Conservation (phyloP, 1,140 invertebrate species). For the Bombus sylvicola region DNA sequence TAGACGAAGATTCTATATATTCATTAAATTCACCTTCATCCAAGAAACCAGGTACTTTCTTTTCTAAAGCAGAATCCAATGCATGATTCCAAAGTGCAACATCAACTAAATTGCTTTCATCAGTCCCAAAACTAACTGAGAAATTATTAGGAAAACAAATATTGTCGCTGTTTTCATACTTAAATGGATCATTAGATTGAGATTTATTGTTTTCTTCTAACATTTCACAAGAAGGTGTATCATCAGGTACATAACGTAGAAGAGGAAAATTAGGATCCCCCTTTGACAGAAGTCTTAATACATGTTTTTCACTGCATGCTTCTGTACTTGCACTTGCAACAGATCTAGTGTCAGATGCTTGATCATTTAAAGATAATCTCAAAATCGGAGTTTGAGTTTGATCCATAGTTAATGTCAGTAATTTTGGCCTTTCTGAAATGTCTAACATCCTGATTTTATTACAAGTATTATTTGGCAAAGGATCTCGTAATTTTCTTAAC, state of each 20-base stretch:
- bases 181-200: slow-evolving; percentile 19
- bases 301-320: slow-evolving; percentile 55
- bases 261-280: slow-evolving; percentile 64
- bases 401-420: slow-evolving; percentile 67
- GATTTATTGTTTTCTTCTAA: slow-evolving; percentile 22
- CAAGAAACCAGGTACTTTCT: slow-evolving; percentile 72
- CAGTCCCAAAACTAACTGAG: slow-evolving; percentile 43
- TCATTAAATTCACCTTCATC: slow-evolving; percentile 70
- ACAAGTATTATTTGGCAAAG: slow-evolving; percentile 49
- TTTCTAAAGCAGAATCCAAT: slow-evolving; percentile 72
- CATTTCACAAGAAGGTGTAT: slow-evolving; percentile 25
- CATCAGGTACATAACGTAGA: slow-evolving; percentile 69
- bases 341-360: slow-evolving; percentile 32
- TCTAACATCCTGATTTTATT: slow-evolving; percentile 49
- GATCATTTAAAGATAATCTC: slow-evolving; percentile 62
- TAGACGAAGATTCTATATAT: slow-evolving; percentile 37
- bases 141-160: slow-evolving; percentile 64
- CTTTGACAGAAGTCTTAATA: slow-evolving; percentile 67
- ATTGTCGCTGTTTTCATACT: slow-evolving; percentile 34
- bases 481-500: slow-evolving; percentile 82
- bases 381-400: slow-evolving; percentile 69
- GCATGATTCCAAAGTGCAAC: slow-evolving; percentile 77
- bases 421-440: slow-evolving; percentile 62
- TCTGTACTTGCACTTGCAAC: slow-evolving; percentile 27
- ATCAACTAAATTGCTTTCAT: slow-evolving; percentile 64